Evolutionary conservation across 2,888 invertebrate species (phyloP).

Genomic region (Agriopis marginaria): DNA sequence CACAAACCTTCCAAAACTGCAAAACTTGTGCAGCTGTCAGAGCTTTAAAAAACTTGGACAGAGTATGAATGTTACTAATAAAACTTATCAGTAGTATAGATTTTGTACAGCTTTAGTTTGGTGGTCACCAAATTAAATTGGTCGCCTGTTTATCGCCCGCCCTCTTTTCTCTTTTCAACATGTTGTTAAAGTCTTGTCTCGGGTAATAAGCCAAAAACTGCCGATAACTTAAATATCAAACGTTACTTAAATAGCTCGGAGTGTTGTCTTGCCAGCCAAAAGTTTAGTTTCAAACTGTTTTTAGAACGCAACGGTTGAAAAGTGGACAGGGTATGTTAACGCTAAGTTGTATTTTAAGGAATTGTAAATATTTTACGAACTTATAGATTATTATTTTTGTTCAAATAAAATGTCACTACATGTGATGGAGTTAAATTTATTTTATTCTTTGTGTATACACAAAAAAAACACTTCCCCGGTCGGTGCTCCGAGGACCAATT

Average conservation of each 20-base stretch:
- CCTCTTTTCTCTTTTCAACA: slow-evolving; percentile 84
- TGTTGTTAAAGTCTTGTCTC: slow-evolving; percentile 67
- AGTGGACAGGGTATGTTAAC: slow-evolving; percentile 84
- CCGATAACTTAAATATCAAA: slow-evolving; percentile 8
- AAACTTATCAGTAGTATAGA: slow-evolving; percentile 9
- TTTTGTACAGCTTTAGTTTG: slow-evolving; percentile 11
- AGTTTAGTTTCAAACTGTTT: slow-evolving; percentile 57
- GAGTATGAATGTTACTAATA: neutral
- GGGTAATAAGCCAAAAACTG: slow-evolving; percentile 7
- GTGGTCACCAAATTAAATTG: slow-evolving; percentile 33
- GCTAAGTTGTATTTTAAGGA: slow-evolving; percentile 78
- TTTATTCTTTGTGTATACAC: neutral
- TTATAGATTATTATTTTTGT: slow-evolving; percentile 84
- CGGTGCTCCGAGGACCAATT: too few species aligned
- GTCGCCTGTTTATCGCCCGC: slow-evolving; percentile 54
- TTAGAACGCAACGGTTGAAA: slow-evolving; percentile 82
- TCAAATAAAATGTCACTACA: slow-evolving; percentile 81
- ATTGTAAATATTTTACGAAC: slow-evolving; percentile 83
- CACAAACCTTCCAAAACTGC: neutral
- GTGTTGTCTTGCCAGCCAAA: slow-evolving; percentile 67
- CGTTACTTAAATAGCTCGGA: slow-evolving; percentile 32
- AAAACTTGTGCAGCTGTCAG: neutral
- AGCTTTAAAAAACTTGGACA: too few species aligned
- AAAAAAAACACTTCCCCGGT: too few species aligned
- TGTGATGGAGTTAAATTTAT: slow-evolving; percentile 63